Percentiles rank a stretch among this genome's conserved stretches.
These are phyloP conservation scores for Neuroscelio doddi DNA, from an alignment of 2,888 invertebrate genomes.

Conservation along the genomic window DNA sequence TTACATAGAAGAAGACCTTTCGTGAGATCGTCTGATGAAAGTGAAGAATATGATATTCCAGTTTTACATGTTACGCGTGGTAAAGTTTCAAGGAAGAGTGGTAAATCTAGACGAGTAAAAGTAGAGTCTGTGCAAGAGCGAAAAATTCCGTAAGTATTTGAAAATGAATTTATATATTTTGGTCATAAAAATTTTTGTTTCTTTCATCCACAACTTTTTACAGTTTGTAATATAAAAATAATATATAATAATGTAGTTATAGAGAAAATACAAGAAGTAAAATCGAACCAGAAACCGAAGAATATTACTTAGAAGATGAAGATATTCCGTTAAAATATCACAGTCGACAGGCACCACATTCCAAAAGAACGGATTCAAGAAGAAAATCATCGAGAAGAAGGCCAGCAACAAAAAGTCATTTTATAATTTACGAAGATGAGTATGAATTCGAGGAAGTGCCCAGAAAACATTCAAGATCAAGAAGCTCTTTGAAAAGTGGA, in stretches of 20 bases:
- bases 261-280: not conserved
- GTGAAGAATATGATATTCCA: not conserved
- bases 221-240: too few species aligned
- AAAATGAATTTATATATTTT: too few species aligned
- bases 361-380: slow-evolving; percentile 7
- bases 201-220: too few species aligned
- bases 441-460: not conserved
- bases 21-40: not conserved
- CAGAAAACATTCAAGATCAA: not conserved
- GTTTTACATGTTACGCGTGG: too few species aligned
- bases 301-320: slow-evolving; percentile 24
- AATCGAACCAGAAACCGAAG: not conserved
- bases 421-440: slow-evolving; percentile 16
- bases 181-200: too few species aligned
- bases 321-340: not conserved
- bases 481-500: slow-evolving; percentile 5
- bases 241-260: too few species aligned
- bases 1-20: not conserved
- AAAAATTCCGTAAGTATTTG: too few species aligned
- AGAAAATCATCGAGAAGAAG: slow-evolving; percentile 12
- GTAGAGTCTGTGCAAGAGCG: not conserved
- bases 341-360: not conserved
- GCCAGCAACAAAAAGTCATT: slow-evolving; percentile 3
- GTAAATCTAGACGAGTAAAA: slow-evolving; percentile 6
- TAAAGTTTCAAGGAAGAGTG: not conserved